phyloP scores from a whole-genome alignment of 2,888 invertebrate genomes.

The Synanthedon myopaeformis region DNA sequence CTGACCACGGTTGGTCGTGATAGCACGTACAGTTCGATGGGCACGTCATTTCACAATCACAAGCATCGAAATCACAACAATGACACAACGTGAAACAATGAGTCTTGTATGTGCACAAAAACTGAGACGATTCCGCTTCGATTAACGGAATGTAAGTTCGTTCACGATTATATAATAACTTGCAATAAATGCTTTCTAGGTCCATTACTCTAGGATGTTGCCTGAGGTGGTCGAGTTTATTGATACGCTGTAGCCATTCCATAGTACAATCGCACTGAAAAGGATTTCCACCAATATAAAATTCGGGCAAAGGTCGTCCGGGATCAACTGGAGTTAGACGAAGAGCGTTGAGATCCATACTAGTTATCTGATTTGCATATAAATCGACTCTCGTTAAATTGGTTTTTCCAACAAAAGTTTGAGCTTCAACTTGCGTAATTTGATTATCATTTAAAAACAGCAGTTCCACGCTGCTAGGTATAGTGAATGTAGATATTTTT shows the following conservation, averaged over 20 bases:
- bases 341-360: conserved; percentile 90
- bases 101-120: conserved; percentile 91
- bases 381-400: conserved; percentile 92
- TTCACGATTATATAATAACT: conserved; percentile 86
- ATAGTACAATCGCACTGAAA: conserved; percentile 95
- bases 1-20: conserved; percentile 93
- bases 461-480: conserved; percentile 87
- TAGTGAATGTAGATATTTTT: conserved; percentile 78
- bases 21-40: conserved; percentile 94
- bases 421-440: conserved; percentile 86
- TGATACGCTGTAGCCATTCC: conserved; percentile 94
- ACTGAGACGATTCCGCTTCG: conserved; percentile 89
- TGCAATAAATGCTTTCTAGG: conserved; percentile 89
- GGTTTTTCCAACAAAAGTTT: conserved; percentile 88
- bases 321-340: conserved; percentile 84
- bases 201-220: conserved; percentile 94
- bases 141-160: conserved; percentile 86
- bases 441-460: conserved; percentile 91
- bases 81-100: conserved; percentile 95
- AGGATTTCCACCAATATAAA: conserved; percentile 94
- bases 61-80: conserved; percentile 96
- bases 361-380: conserved; percentile 91
- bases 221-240: conserved; percentile 82
- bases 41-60: conserved; percentile 98
- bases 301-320: conserved; percentile 83